Conservation (phyloP, 2,797 vertebrate species). For the Gephyroberyx darwinii region DNA sequence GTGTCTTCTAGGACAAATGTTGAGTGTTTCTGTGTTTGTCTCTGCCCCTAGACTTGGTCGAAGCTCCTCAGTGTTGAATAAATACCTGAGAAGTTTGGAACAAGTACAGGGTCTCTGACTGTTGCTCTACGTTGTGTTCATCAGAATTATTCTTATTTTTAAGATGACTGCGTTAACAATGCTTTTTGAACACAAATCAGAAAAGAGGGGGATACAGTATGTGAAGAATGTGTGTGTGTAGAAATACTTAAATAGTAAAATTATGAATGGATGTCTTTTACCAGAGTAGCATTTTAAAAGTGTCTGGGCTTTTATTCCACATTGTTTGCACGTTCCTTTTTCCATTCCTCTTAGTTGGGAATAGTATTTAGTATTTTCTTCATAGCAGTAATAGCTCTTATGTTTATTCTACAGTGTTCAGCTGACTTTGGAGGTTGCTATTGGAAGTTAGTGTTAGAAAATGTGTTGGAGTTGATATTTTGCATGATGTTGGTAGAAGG, state of each 20-base stretch:
- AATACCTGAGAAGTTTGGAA: constrained; percentile 82
- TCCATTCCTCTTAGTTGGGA: too few relatives aligned
- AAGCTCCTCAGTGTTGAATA: constrained; percentile 82
- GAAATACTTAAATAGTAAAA: neutral
- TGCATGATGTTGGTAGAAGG: too few relatives aligned
- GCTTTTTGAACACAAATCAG: neutral
- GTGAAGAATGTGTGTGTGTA: too few relatives aligned
- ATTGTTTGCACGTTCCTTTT: too few relatives aligned
- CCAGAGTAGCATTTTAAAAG: neutral
- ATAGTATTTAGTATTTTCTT: too few relatives aligned
- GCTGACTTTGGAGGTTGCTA: too few relatives aligned
- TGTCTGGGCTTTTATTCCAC: too few relatives aligned
- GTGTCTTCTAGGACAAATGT: neutral
- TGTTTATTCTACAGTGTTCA: too few relatives aligned
- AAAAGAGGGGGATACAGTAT: neutral
- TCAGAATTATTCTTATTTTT: neutral
- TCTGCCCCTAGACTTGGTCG: constrained; percentile 85
- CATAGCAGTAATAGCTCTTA: too few relatives aligned
- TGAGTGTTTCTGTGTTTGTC: constrained; percentile 43
- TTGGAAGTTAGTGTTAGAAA: too few relatives aligned
- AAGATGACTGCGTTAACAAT: neutral
- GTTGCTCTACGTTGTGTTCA: constrained; percentile 15
- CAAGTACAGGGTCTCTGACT: constrained; percentile 79
- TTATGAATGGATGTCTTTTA: neutral
- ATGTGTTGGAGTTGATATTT: too few relatives aligned